Evolutionary conservation across 1,140 invertebrate genomes (phyloP).

Genomic region (Drosophila parabipectinata): DNA sequence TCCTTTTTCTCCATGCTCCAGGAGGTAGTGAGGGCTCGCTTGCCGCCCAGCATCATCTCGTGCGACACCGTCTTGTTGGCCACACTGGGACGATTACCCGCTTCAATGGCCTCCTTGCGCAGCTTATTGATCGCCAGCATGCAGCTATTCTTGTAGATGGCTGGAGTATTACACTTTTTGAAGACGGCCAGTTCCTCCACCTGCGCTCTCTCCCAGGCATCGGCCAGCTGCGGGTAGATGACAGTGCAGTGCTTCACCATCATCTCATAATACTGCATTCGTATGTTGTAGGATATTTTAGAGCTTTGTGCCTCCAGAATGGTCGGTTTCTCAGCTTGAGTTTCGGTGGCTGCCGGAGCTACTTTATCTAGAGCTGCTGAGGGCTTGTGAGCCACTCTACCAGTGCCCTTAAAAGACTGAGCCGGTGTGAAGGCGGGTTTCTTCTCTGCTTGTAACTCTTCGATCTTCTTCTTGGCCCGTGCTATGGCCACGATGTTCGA

Average conservation of each 20-base stretch:
- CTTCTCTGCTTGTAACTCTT: constrained; percentile 84
- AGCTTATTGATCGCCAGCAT: constrained; percentile 91
- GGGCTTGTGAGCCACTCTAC: constrained; percentile 88
- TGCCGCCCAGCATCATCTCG: constrained; percentile 88
- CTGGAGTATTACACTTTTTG: constrained; percentile 90
- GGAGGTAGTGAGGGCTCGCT: constrained; percentile 86
- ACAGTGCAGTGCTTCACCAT: constrained; percentile 94
- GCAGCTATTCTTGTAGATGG: constrained; percentile 93
- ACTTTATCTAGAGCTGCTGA: constrained; percentile 56
- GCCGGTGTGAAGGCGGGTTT: constrained; percentile 85
- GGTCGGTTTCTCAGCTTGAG: constrained; percentile 83
- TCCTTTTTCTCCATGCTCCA: constrained; percentile 88
- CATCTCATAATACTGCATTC: constrained; percentile 93
- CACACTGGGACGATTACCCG: constrained; percentile 69
- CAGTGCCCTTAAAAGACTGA: constrained; percentile 88
- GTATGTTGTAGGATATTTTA: constrained; percentile 92
- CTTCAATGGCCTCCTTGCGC: constrained; percentile 87
- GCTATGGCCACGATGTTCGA: constrained; percentile 86
- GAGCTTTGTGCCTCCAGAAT: constrained; percentile 89
- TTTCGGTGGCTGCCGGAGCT: constrained; percentile 35
- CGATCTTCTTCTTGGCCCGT: constrained; percentile 86
- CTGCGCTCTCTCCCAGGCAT: constrained; percentile 89
- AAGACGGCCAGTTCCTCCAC: constrained; percentile 92
- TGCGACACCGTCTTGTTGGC: constrained; percentile 86
- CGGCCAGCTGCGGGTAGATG: constrained; percentile 88